A percentile compares a stretch with the other conserved stretches of the same genome.
Conservation (phyloP, 2,113 vertebrate genomes). For the Campylomormyrus numenius region DNA sequence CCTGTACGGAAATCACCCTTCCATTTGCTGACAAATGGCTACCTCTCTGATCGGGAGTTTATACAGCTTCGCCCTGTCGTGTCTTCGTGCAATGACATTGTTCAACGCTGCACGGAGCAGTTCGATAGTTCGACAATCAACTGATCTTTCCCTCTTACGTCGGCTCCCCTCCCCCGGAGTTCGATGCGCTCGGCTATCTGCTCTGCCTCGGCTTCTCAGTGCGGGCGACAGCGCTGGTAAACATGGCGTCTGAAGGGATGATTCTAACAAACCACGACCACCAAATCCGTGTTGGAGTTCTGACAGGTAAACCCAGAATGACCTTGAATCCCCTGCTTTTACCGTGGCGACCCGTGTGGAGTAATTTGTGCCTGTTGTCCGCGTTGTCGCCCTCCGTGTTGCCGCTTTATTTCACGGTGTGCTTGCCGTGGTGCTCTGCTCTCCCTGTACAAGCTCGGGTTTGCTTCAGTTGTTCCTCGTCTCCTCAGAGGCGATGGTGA, state of each 20-base stretch:
- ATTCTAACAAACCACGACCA: conserved; percentile 94
- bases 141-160: conserved; percentile 26
- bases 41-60: background rate
- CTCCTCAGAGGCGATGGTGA: conserved; percentile 21
- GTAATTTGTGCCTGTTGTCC: conserved; percentile 20
- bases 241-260: conserved; percentile 96
- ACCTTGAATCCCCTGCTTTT: background rate
- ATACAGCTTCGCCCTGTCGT: background rate
- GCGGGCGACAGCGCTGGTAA: conserved; percentile 69
- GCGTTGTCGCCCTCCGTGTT: conserved; percentile 20
- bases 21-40: background rate
- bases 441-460: conserved; percentile 24
- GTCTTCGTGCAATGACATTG: background rate
- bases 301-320: conserved; percentile 71
- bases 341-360: background rate
- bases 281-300: conserved; percentile 87
- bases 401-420: conserved; percentile 32
- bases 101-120: background rate
- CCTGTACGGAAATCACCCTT: background rate
- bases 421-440: conserved; percentile 5
- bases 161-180: conserved; percentile 28
- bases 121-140: conserved; percentile 20
- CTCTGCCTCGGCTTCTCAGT: conserved; percentile 51
- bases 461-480: conserved; percentile 34
- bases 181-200: conserved; percentile 42